These are phyloP conservation scores for Stenurella melanura DNA, from an alignment of 2,888 invertebrate species.

Conservation along the genomic window DNA sequence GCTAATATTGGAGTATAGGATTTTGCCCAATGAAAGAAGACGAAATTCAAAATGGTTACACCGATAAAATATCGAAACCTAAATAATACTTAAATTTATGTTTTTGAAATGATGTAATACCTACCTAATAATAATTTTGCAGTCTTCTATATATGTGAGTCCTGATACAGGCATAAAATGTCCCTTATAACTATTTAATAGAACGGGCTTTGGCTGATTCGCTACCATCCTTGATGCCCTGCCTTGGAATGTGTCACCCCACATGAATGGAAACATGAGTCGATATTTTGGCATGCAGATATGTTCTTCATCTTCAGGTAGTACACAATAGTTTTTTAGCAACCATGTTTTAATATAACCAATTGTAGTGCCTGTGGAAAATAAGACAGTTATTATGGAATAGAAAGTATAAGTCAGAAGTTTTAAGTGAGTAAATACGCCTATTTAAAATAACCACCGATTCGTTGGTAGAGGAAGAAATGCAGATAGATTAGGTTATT, in stretches of 20 bases:
- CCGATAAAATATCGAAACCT: too few species aligned
- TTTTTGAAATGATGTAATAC: conserved; percentile 63
- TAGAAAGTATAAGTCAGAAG: too few species aligned
- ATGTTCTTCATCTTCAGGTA: conserved; percentile 73
- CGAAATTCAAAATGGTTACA: too few species aligned
- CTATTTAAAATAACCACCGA: too few species aligned
- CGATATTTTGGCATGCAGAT: conserved; percentile 80
- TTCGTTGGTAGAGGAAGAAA: too few species aligned
- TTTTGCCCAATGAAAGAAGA: too few species aligned
- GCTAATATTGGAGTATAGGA: too few species aligned
- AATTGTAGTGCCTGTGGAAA: conserved; percentile 74
- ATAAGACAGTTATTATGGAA: too few species aligned
- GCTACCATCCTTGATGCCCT: conserved; percentile 81
- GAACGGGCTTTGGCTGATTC: conserved; percentile 79
- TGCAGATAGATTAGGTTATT: too few species aligned
- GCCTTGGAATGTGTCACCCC: conserved; percentile 81
- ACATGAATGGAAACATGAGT: conserved; percentile 83
- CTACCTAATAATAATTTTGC: conserved; percentile 82
- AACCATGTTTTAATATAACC: conserved; percentile 90
- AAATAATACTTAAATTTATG: too few species aligned
- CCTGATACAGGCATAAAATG: conserved; percentile 82
- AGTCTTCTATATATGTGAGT: conserved; percentile 80
- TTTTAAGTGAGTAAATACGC: too few species aligned
- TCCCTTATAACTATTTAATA: conserved; percentile 82
- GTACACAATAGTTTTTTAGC: conserved; percentile 79